Percentiles rank a stretch among this genome's conserved stretches.
phyloP scores from a whole-genome alignment of 2,888 invertebrate genomes.

The Ormia ochracea region DNA sequence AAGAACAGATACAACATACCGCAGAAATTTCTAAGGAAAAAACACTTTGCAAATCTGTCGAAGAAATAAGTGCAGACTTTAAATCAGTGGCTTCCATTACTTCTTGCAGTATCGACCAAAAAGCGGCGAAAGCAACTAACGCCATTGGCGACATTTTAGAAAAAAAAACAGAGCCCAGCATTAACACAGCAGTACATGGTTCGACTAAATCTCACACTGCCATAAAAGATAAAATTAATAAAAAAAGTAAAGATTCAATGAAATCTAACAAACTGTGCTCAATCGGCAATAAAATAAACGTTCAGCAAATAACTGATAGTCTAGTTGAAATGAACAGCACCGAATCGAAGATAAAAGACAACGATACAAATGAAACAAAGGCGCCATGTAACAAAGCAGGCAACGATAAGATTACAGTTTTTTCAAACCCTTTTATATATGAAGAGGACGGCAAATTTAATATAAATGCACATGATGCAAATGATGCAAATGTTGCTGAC shows the following conservation, averaged over 20 bases:
- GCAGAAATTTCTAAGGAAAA: background rate
- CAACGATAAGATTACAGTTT: background rate
- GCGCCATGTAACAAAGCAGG: background rate
- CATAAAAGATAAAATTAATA: constrained; percentile 51
- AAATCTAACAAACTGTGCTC: background rate
- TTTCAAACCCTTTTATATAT: background rate
- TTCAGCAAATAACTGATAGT: constrained; percentile 60
- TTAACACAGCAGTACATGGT: background rate
- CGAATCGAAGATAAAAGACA: background rate
- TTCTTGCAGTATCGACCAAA: background rate
- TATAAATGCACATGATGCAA: background rate
- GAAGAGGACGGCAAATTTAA: background rate
- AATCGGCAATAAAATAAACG: constrained; percentile 42
- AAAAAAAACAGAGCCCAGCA: background rate
- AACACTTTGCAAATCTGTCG: background rate
- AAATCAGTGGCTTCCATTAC: background rate
- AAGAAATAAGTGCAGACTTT: background rate
- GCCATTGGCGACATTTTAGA: background rate
- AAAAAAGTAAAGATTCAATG: constrained; percentile 5
- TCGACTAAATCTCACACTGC: constrained; percentile 39
- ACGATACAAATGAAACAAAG: background rate
- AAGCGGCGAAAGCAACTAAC: background rate
- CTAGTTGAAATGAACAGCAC: constrained; percentile 50
- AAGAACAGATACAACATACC: background rate
- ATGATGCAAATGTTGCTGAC: background rate